Conservation (phyloP, 2,113 vertebrate genomes). For the Eleginops maclovinus region DNA sequence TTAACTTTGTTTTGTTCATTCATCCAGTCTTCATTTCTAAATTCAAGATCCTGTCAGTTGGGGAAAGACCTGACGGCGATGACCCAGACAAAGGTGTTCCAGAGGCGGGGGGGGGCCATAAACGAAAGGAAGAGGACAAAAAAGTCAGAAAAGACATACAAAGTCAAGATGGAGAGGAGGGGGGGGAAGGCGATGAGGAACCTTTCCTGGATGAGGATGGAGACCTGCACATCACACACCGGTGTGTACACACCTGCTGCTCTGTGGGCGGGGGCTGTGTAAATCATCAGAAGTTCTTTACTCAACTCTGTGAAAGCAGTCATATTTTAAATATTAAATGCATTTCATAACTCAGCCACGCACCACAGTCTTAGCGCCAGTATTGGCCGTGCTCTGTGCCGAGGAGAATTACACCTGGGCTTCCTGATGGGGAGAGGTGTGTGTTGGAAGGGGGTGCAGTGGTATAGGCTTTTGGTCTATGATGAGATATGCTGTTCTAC, state of each 20-base stretch:
- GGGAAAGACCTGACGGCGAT: slow-evolving; percentile 33
- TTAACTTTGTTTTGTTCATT: not conserved
- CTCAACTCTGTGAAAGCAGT: too few species aligned
- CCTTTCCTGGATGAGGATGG: slow-evolving; percentile 89
- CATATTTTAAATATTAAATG: too few species aligned
- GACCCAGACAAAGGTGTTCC: not conserved
- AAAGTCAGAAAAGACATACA: not conserved
- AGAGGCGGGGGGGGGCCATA: not conserved
- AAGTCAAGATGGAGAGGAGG: not conserved
- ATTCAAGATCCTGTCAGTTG: slow-evolving; percentile 87
- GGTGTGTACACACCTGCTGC: slow-evolving; percentile 50
- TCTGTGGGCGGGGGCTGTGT: not conserved
- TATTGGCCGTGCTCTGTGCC: too few species aligned
- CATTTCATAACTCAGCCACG: not conserved
- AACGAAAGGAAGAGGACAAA: not conserved
- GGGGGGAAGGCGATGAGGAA: slow-evolving; percentile 14
- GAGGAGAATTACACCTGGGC: too few species aligned
- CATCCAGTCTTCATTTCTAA: slow-evolving; percentile 88
- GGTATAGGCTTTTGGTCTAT: too few species aligned
- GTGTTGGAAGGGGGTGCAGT: too few species aligned
- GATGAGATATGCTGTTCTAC: too few species aligned
- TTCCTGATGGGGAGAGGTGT: too few species aligned
- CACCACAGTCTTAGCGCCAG: too few species aligned
- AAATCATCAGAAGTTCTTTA: not conserved
- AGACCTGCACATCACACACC: slow-evolving; percentile 89